A percentile compares a stretch with the other conserved stretches of the same genome.
Evolutionary conservation across 1,140 invertebrate species (phyloP).

Genomic region (Temnothorax longispinosus): DNA sequence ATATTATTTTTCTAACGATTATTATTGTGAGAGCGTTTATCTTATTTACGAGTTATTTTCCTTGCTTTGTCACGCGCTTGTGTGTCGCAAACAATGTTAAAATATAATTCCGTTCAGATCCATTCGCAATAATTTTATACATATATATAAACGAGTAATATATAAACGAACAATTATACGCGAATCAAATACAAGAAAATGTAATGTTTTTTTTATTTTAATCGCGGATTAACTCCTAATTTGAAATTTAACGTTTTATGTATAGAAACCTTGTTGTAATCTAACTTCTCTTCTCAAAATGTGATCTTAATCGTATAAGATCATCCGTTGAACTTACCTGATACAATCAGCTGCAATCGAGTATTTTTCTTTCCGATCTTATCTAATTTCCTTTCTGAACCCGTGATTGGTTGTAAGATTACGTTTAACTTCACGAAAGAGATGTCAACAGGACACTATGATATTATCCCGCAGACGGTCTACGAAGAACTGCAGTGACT

Average conservation of each 20-base stretch:
- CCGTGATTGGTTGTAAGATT: background rate
- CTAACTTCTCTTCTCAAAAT: background rate
- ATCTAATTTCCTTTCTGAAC: background rate
- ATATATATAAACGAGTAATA: too few relatives aligned
- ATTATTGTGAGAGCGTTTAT: too few relatives aligned
- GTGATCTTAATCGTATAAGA: background rate
- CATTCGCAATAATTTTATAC: background rate
- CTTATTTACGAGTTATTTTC: background rate
- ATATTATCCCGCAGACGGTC: conserved; percentile 82
- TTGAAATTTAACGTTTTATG: background rate
- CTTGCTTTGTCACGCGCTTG: background rate
- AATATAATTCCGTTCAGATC: background rate
- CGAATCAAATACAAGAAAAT: background rate
- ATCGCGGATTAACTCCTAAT: background rate
- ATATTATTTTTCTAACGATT: too few relatives aligned
- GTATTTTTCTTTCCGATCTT: background rate
- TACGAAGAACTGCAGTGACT: conserved; percentile 80
- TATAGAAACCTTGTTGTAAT: background rate
- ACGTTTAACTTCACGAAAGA: background rate
- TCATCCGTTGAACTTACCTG: conserved; percentile 1
- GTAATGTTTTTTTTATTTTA: conserved; percentile 10
- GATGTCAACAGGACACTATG: conserved; percentile 8
- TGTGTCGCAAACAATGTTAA: background rate
- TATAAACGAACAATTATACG: too few relatives aligned
- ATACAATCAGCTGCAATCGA: background rate